Conservation (phyloP, 2,797 vertebrate species). For the Cyprinella venusta region DNA sequence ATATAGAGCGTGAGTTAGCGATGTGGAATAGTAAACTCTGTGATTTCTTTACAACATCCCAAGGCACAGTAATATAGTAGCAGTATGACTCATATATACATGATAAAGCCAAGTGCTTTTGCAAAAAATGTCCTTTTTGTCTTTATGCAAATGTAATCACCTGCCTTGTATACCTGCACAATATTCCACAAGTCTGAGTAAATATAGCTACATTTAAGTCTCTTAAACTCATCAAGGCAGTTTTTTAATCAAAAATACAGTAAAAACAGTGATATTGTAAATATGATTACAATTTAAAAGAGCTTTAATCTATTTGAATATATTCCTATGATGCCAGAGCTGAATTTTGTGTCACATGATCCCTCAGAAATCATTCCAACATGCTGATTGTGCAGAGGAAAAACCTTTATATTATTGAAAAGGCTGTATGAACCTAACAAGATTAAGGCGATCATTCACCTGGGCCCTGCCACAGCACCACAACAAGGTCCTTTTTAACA, state of each 20-base stretch:
- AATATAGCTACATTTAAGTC: neutral
- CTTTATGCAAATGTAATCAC: neutral
- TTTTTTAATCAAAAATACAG: neutral
- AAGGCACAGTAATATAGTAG: neutral
- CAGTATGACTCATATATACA: neutral
- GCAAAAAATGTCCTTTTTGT: neutral
- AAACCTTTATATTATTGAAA: too few relatives aligned
- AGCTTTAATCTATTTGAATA: too few relatives aligned
- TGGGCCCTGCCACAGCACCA: too few relatives aligned
- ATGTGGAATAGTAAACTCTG: constrained; percentile 36
- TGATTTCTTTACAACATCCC: constrained; percentile 42
- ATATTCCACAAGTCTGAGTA: neutral
- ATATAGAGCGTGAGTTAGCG: neutral
- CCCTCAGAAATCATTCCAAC: neutral
- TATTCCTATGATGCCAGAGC: neutral
- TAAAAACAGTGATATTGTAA: neutral
- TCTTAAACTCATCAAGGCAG: neutral
- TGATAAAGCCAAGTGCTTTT: neutral
- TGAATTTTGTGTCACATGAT: neutral
- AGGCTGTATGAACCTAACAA: too few relatives aligned
- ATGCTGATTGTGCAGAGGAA: neutral
- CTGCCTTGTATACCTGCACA: neutral
- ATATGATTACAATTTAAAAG: neutral
- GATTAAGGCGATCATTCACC: too few relatives aligned
- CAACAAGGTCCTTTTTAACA: too few relatives aligned